Evolutionary conservation across 1,140 invertebrate genomes (phyloP).

Genomic region (Stegodyphus mimosarum): DNA sequence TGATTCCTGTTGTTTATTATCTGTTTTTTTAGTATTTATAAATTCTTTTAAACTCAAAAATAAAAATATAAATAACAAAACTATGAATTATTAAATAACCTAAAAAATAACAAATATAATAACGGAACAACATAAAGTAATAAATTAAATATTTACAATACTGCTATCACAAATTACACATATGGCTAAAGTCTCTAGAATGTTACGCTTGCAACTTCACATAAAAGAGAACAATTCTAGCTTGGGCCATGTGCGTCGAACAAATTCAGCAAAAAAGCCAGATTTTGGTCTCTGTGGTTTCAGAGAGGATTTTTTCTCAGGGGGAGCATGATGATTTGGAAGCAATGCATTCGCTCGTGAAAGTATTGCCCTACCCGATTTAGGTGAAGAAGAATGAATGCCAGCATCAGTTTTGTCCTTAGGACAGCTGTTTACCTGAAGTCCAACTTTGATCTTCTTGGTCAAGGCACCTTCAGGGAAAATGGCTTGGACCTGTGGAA

Average conservation of each 20-base stretch:
- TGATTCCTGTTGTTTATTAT: too few species aligned
- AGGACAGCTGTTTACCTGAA: slow-evolving; percentile 81
- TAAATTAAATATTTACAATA: too few species aligned
- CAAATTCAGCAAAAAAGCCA: slow-evolving; percentile 59
- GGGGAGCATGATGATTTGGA: slow-evolving; percentile 16
- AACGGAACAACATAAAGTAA: too few species aligned
- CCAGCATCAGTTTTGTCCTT: slow-evolving; percentile 65
- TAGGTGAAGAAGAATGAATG: slow-evolving; percentile 40
- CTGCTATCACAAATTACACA: too few species aligned
- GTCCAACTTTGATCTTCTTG: slow-evolving; percentile 99
- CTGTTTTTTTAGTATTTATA: too few species aligned
- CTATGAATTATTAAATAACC: too few species aligned
- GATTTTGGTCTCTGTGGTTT: slow-evolving; percentile 43
- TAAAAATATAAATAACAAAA: too few species aligned
- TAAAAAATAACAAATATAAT: too few species aligned
- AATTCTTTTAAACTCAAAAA: too few species aligned
- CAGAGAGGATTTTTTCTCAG: slow-evolving; percentile 14
- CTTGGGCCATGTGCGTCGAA: slow-evolving; percentile 60
- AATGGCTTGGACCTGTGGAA: slow-evolving; percentile 97
- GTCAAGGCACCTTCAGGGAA: slow-evolving; percentile 98
- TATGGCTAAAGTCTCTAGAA: too few species aligned
- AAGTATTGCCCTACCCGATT: slow-evolving; percentile 29
- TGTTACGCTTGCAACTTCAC: slow-evolving; percentile 6
- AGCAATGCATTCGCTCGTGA: slow-evolving; percentile 15
- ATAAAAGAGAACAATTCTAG: slow-evolving; percentile 59